Evolutionary conservation across 2,888 invertebrate species (phyloP).

Genomic region (Watsonalla cultraria): DNA sequence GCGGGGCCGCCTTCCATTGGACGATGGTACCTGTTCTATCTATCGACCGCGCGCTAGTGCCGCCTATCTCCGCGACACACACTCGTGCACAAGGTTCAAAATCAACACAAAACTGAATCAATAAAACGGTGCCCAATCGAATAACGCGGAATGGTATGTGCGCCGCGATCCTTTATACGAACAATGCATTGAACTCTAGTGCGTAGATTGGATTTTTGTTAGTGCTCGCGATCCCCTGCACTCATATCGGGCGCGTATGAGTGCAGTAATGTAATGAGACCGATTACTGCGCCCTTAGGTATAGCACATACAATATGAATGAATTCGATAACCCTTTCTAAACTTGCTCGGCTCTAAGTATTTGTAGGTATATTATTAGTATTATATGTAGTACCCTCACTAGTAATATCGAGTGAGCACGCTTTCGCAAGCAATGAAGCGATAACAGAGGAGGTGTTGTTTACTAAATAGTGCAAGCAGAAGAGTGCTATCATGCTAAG

Average conservation of each 20-base stretch:
- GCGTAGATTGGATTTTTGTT: no score
- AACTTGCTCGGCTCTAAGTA: no score
- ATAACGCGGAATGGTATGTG: no score
- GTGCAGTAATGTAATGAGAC: no score
- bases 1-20: constrained; percentile 14
- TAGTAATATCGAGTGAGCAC: background rate
- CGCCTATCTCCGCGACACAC: background rate
- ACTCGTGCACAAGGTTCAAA: background rate
- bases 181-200: no score
- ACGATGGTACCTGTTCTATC: constrained; percentile 14
- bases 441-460: constrained; percentile 7
- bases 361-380: no score
- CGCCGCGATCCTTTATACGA: no score
- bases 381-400: background rate
- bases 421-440: constrained; percentile 9
- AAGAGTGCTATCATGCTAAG: constrained; percentile 26
- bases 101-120: background rate
- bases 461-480: constrained; percentile 7
- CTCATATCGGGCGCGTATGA: background rate
- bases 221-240: background rate
- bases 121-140: background rate
- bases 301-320: no score
- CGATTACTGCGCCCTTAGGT: no score
- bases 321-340: no score
- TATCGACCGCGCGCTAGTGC: background rate